Percentiles rank a stretch among this genome's conserved stretches.
These are phyloP conservation scores for Bugulina stolonifera DNA, from an alignment of 2,888 invertebrate genomes.

Conservation along the genomic window DNA sequence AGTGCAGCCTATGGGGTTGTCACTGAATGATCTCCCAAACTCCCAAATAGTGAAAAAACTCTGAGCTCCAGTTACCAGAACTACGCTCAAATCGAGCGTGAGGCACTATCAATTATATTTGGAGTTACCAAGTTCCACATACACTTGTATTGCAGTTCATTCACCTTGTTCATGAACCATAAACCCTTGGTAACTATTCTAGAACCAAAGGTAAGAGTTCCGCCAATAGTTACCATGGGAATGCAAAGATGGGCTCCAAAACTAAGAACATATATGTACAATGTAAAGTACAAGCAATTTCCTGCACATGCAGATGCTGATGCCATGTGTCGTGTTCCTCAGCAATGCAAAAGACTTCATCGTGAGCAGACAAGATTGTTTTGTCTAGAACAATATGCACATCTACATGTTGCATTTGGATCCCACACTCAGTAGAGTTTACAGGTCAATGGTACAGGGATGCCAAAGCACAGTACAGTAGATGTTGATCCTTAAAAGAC, in stretches of 20 bases:
- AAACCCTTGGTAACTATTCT: constrained; percentile 28
- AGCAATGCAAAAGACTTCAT: constrained; percentile 1
- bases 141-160: neutral
- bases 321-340: neutral
- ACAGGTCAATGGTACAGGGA: neutral
- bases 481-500: neutral
- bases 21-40: constrained; percentile 24
- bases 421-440: neutral
- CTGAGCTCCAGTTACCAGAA: constrained; percentile 22
- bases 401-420: neutral
- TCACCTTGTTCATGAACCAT: constrained; percentile 28
- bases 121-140: neutral
- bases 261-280: constrained; percentile 25
- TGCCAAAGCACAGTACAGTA: constrained; percentile 4
- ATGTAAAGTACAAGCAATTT: constrained; percentile 27
- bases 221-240: constrained; percentile 22
- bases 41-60: constrained; percentile 27
- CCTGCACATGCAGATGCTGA: constrained; percentile 31
- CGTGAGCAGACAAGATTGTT: neutral
- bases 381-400: neutral
- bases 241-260: constrained; percentile 29
- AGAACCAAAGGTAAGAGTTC: neutral
- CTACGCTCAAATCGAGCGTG: constrained; percentile 30
- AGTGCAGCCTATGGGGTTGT: constrained; percentile 28
- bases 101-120: constrained; percentile 29